Evolutionary conservation across 2,797 vertebrate species (phyloP), one percentile per base, ranked within the genome.

Genomic region (Macrochelys suwanniensis): DNA sequence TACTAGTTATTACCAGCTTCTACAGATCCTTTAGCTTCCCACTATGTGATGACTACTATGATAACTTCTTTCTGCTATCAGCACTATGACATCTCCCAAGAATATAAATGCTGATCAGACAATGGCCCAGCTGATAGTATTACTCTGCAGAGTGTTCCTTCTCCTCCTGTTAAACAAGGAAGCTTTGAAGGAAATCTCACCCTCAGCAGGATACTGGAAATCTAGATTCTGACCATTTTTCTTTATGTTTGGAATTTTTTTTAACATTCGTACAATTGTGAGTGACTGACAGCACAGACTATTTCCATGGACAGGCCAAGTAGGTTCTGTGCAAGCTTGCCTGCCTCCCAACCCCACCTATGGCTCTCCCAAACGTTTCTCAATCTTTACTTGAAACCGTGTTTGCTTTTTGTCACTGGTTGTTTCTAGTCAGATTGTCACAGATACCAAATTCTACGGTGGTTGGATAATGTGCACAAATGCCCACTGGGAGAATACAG

Each of bases 31-130:
- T 5, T 42, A 31, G 15, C 54, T 83, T 37, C 82, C 53, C 5
- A 4, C 59, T 6, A 21, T 0, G 0, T 1, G 77, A 51, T 19
- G 25, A n/a, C 19, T 42, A 50, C 13, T 31, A 47, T 21, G 68
- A 33, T 16, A 77, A 77, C 26, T 28, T 49, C 74, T 17, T 17
- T 49, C 51, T 90, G 53, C 54, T 37, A 25, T 1, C 0, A 1
- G 74, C 68, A 95, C 8, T 17, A 71, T 12, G 37, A 71, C 6
- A 1, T 21, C n/a, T 37, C 45, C 26, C 74, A 77, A 31, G 13
- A 77, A 47, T 26, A 77, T 26, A 47, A 28, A 77, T 28, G 13
- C 26, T 49, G 42, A 47, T 33, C 71, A 79, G 0, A 2, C 11
- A 59, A 54, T 85, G 17, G 15, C 65, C 89, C 84, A 65, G 37